These are phyloP conservation scores for Noctua janthe DNA, from an alignment of 2,888 invertebrate species.

Conservation along the genomic window DNA sequence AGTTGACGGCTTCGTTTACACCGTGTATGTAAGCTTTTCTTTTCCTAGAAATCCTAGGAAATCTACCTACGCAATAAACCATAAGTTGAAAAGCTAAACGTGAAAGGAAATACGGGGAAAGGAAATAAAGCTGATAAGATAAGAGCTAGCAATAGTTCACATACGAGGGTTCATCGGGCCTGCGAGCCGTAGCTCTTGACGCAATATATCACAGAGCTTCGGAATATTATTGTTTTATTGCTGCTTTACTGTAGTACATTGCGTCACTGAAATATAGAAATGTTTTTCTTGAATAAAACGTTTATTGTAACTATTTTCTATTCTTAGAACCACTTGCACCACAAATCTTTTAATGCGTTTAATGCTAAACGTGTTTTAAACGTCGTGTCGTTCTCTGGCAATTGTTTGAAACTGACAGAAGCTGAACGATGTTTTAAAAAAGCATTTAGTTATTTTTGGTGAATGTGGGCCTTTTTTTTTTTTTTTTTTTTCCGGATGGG, in stretches of 20 bases:
- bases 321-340: neutral
- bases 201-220: slow-evolving; percentile 34
- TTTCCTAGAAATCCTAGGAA: neutral
- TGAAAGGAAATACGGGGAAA: slow-evolving; percentile 38
- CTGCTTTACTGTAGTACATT: slow-evolving; percentile 1
- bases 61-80: slow-evolving; percentile 31
- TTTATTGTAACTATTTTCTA: neutral
- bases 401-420: neutral
- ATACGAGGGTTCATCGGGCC: slow-evolving; percentile 40
- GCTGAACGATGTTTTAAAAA: neutral
- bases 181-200: slow-evolving; percentile 14
- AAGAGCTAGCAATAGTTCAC: slow-evolving; percentile 51
- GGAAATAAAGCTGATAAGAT: slow-evolving; percentile 57
- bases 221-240: slow-evolving; percentile 46
- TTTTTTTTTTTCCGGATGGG: too few relatives aligned
- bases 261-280: neutral
- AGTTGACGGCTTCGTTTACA: neutral
- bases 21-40: neutral
- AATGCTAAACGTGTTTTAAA: neutral
- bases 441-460: neutral
- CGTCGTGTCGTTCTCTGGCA: neutral
- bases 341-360: neutral
- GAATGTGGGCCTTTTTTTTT: neutral
- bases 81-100: slow-evolving; percentile 42
- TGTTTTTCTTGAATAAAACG: slow-evolving; percentile 1